phyloP scores from a whole-genome alignment of 2,888 invertebrate species.

The Drosophila cognata region DNA sequence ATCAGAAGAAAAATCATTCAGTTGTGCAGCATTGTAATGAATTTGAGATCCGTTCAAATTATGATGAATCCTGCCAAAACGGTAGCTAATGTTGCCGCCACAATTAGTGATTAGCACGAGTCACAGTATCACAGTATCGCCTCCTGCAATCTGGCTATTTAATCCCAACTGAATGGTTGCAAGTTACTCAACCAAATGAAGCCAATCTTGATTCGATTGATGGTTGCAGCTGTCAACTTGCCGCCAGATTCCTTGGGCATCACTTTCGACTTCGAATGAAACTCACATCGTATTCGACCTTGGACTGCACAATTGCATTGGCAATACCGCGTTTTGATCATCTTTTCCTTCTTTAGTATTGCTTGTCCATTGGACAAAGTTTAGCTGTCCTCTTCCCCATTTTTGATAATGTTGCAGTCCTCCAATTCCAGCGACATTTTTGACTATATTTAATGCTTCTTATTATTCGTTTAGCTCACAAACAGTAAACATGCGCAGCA shows the following conservation, averaged over 20 bases:
- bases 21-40: background rate
- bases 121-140: background rate
- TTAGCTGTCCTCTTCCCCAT: background rate
- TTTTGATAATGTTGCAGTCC: background rate
- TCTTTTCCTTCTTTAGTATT: background rate
- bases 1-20: background rate
- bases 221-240: background rate
- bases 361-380: background rate
- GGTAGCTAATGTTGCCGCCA: background rate
- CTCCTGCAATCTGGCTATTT: background rate
- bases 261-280: background rate
- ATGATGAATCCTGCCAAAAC: constrained; percentile 7
- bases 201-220: background rate
- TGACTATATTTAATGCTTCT: background rate
- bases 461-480: too few relatives aligned
- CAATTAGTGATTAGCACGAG: background rate
- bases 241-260: background rate
- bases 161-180: background rate
- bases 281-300: background rate
- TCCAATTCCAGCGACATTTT: background rate
- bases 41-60: constrained; percentile 1
- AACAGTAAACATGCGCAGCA: background rate
- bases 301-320: background rate
- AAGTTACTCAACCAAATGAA: constrained; percentile 1
- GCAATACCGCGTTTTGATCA: background rate